Evolutionary conservation across 2,797 vertebrate genomes (phyloP), one percentile per base, ranked within the genome.

Genomic region (Linurgus olivaceus): DNA sequence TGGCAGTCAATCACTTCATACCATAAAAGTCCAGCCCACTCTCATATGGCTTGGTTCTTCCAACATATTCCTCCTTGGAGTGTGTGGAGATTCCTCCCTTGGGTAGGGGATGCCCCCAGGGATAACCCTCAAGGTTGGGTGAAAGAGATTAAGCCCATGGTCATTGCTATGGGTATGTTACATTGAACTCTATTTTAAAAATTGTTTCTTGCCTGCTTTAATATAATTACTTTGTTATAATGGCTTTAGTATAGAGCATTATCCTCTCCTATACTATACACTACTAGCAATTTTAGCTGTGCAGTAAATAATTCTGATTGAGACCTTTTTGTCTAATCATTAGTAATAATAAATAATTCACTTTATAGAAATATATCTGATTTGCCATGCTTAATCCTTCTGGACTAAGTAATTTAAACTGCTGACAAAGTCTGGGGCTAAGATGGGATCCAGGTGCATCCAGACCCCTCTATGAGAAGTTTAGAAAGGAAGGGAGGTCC

Each of bases 111-210:
- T 16, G 1, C 5, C 5, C 26, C 7, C 19, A 29, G 5, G 10
- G 13, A 17, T 29, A 61, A 20, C 17, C 5, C 17, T 68, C 29
- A 76, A 61, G 47, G 7, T 11, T 76, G 11, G 11, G 29, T 45
- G 33, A 38, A 52, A 20, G 72, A 61, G 24, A 61, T 52, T 52
- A 45, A 33, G 24, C 29, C 23, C 54, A 25, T 1, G 0, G 63
- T 38, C 1, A 0, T 38, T 47, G 24, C 4, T 38, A 14, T 52
- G 16, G 24, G 10, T 68, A 6, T 1, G 2, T 52, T 20, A 33
- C 20, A 7, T 33, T 1, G 2, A 29, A 11, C 13, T 45, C 19
- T 47, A 7, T 33, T 52, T 52, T 1, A 38, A 38, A 45, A 68
- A 38, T 5, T 3, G 4, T 47, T 76, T 38, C 8, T 61, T 68